Evolutionary conservation across 2,888 invertebrate species (phyloP), one percentile per base, ranked within the genome.

Genomic region (Caenorhabditis plicata): DNA sequence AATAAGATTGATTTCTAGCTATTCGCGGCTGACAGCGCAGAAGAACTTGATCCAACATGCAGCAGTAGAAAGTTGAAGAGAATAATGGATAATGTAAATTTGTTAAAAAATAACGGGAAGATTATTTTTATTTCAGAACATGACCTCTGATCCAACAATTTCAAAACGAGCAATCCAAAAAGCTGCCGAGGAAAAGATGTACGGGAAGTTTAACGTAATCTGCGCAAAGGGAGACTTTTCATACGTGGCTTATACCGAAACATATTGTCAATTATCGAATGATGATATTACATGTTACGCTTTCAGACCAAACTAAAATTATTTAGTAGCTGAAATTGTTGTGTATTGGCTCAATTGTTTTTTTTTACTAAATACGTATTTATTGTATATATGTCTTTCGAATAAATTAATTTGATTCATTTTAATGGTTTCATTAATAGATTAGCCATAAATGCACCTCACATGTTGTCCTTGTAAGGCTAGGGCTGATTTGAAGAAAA

Each of bases 281-380:
- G 78, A 71, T 36, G 77, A 77, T 36, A 69, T 78, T 47, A 78
- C 77, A 8, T 78, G 78, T 62, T 78, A 78, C 48, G 78, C 77
- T 8, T 78, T 78, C 65, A 62, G 67, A 33, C 77, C 75, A 11
- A 64, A n/a, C n/a, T n/a, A 43, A 48, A 43, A 23, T n/a, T n/a
- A n/a, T n/a, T n/a, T n/a, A n/a, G n/a, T n/a, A n/a, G n/a, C n/a
- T n/a, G n/a, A n/a, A n/a, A n/a, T n/a, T n/a, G n/a, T n/a, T n/a
- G n/a, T n/a, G n/a, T n/a, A n/a, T n/a, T n/a, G n/a, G n/a, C n/a
- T n/a, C n/a, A n/a, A n/a, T n/a, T n/a, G n/a, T n/a, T n/a, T n/a
- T n/a, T n/a, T n/a, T n/a, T n/a, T n/a, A n/a, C n/a, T n/a, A n/a
- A n/a, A n/a, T n/a, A n/a, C n/a, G n/a, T n/a, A n/a, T n/a, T n/a